Percentiles rank a stretch among this genome's conserved stretches.
Conservation (phyloP, 2,113 vertebrate genomes). For the Lophura nycthemera region DNA sequence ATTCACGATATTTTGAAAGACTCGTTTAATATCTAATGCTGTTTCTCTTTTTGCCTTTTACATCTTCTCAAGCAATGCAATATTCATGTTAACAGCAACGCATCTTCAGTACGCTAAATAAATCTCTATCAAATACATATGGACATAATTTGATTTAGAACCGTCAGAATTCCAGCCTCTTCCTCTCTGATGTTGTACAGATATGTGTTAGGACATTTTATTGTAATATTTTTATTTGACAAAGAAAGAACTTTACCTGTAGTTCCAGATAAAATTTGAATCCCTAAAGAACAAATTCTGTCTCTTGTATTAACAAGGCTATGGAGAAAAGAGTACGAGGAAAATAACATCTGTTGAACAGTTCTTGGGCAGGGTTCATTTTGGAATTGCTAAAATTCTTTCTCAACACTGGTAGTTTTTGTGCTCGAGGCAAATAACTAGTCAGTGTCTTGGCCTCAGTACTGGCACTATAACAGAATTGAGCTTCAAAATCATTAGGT, state of each 20-base stretch:
- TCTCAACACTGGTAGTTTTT: background rate
- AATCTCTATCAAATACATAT: background rate
- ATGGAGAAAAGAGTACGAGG: slow-evolving; percentile 42
- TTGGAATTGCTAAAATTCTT: background rate
- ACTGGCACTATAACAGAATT: background rate
- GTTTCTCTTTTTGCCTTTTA: background rate
- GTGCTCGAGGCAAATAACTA: slow-evolving; percentile 14
- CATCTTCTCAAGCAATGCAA: background rate
- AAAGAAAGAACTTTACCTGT: slow-evolving; percentile 6
- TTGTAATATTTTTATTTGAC: slow-evolving; percentile 6
- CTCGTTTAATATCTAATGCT: background rate
- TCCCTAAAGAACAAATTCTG: slow-evolving; percentile 43
- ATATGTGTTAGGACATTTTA: background rate
- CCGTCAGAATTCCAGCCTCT: background rate
- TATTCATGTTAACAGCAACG: background rate
- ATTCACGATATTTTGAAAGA: background rate
- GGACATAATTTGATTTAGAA: background rate
- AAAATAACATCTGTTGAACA: slow-evolving; percentile 51
- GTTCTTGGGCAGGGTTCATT: background rate
- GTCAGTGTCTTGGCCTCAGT: background rate
- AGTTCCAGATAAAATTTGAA: slow-evolving; percentile 8
- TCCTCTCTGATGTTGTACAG: background rate
- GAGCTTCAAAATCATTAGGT: background rate
- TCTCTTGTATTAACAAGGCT: slow-evolving; percentile 44
- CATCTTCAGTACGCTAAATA: background rate